Conservation (phyloP, 2,888 invertebrate genomes). For the Alitta virens region DNA sequence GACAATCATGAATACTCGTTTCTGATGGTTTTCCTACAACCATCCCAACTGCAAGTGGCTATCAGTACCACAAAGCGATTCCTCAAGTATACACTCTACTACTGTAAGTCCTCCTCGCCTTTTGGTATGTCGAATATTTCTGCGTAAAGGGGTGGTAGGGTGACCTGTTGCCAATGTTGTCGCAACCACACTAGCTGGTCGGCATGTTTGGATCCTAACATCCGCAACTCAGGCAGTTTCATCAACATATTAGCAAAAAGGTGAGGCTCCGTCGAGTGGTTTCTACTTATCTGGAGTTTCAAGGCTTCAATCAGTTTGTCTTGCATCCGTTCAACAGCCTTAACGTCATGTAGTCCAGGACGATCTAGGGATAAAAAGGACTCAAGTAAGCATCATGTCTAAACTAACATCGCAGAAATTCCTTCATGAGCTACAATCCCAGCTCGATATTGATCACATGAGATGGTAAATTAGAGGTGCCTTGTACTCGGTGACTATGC, state of each 20-base stretch:
- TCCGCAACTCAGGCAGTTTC: conserved; percentile 74
- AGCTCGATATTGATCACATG: no score
- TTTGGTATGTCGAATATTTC: conserved; percentile 87
- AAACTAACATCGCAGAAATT: no score
- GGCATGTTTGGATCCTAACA: conserved; percentile 79
- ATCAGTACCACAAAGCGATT: no score
- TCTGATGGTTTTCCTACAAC: no score
- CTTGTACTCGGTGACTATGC: no score
- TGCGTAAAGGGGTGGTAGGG: conserved; percentile 86
- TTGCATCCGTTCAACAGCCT: conserved; percentile 73
- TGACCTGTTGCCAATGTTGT: conserved; percentile 70
- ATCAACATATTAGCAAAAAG: conserved; percentile 63
- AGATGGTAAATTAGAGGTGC: no score
- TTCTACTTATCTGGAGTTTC: conserved; percentile 70
- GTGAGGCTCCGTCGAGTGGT: conserved; percentile 65
- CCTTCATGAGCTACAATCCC: no score
- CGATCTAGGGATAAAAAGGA: no score
- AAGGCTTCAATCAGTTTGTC: conserved; percentile 85
- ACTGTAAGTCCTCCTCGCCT: conserved; percentile 19
- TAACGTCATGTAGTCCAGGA: conserved; percentile 75
- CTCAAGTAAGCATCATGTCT: no score
- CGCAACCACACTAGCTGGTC: conserved; percentile 82
- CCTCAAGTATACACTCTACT: no score
- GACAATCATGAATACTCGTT: no score
- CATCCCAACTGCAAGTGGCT: no score